phyloP scores from a whole-genome alignment of 2,797 vertebrate species.

The Chanos chanos region DNA sequence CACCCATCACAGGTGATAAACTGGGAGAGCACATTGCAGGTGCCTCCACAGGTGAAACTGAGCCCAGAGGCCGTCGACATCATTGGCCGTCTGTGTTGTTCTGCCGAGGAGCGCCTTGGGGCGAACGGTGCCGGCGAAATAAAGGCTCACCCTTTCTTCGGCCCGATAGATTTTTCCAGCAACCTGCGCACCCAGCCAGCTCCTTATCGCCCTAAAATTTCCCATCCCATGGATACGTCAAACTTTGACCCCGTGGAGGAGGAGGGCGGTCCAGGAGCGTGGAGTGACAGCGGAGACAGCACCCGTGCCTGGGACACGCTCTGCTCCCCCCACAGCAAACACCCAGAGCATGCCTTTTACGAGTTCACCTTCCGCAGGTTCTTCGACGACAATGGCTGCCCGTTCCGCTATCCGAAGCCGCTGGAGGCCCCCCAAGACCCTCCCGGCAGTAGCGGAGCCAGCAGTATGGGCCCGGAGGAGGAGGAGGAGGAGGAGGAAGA shows the following conservation, averaged over 20 bases:
- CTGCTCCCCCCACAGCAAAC: conserved; percentile 80
- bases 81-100: conserved; percentile 90
- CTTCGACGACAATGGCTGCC: conserved; percentile 96
- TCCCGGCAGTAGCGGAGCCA: conserved; percentile 31
- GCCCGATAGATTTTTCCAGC: conserved; percentile 85
- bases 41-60: conserved; percentile 90
- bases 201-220: conserved; percentile 92
- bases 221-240: conserved; percentile 97
- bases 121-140: conserved; percentile 90
- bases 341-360: conserved; percentile 96
- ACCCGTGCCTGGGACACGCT: conserved; percentile 83
- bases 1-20: conserved; percentile 84
- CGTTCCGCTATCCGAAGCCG: conserved; percentile 93
- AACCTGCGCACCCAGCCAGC: conserved; percentile 92
- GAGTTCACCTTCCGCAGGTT: conserved; percentile 98
- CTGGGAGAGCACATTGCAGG: conserved; percentile 96
- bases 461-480: conserved; percentile 62
- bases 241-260: conserved; percentile 98
- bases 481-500: conserved; percentile 63
- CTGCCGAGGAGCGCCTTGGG: conserved; percentile 88
- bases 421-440: conserved; percentile 59
- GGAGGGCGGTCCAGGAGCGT: conserved; percentile 77
- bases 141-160: conserved; percentile 91
- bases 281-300: conserved; percentile 87
- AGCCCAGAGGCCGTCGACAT: conserved; percentile 90